These are phyloP conservation scores for Eolophus roseicapilla DNA, from an alignment of 2,113 vertebrate genomes.

Conservation along the genomic window DNA sequence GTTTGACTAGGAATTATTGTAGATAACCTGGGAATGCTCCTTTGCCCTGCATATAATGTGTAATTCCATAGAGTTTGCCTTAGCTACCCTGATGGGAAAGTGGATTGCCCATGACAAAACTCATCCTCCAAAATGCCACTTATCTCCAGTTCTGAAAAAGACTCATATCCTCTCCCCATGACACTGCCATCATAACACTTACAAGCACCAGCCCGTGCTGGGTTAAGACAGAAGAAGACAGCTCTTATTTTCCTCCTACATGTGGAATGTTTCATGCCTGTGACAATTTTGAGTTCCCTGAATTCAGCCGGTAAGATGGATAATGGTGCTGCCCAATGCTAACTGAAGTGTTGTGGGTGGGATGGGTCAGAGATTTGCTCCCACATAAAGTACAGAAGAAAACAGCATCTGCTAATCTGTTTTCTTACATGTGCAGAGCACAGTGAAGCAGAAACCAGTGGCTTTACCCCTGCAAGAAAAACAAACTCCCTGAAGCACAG, in stretches of 20 bases:
- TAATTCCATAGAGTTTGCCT: neutral
- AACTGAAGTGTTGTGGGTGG: neutral
- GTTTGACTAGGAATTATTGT: neutral
- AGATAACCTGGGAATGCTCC: neutral
- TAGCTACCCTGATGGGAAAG: neutral
- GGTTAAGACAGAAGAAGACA: neutral
- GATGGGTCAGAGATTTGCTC: constrained; percentile 46
- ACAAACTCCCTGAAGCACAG: neutral
- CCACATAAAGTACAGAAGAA: neutral
- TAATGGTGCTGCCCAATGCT: neutral
- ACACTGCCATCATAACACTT: neutral
- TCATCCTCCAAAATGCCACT: neutral
- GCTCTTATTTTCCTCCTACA: neutral
- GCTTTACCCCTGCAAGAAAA: neutral
- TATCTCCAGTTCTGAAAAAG: neutral
- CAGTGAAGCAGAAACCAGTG: neutral
- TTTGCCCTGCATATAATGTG: neutral
- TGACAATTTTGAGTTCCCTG: neutral
- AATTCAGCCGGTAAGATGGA: neutral
- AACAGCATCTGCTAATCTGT: neutral
- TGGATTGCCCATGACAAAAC: neutral
- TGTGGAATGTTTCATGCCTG: neutral
- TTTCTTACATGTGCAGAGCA: neutral
- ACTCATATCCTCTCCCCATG: neutral
- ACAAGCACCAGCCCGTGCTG: neutral